phyloP scores from a whole-genome alignment of 2,797 vertebrate genomes.

The Enteromius unitaeniatus region DNA sequence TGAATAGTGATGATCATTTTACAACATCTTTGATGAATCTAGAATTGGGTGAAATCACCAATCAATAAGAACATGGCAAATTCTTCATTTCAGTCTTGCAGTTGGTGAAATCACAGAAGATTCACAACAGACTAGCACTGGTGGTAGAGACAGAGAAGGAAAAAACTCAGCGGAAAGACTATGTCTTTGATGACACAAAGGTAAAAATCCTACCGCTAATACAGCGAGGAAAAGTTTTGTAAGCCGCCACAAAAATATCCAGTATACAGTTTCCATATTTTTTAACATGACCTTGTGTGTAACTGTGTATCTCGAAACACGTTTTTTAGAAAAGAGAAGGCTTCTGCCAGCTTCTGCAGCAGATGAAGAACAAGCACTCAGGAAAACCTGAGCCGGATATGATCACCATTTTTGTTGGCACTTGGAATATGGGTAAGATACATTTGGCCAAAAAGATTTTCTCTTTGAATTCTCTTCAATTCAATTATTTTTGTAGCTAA shows the following conservation, averaged over 20 bases:
- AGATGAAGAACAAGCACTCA: slow-evolving; percentile 98
- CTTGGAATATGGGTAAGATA: slow-evolving; percentile 96
- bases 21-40: neutral
- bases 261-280: neutral
- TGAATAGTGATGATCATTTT: neutral
- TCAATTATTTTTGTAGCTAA: neutral
- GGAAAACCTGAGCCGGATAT: slow-evolving; percentile 96
- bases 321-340: slow-evolving; percentile 91
- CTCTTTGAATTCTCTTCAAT: neutral
- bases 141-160: slow-evolving; percentile 93
- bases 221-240: neutral
- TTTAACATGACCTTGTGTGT: neutral
- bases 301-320: slow-evolving; percentile 50
- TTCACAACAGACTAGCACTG: slow-evolving; percentile 89
- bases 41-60: neutral
- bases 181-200: slow-evolving; percentile 93
- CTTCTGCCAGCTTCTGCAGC: slow-evolving; percentile 97
- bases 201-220: slow-evolving; percentile 69
- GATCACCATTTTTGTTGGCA: slow-evolving; percentile 97
- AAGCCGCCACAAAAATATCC: neutral
- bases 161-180: slow-evolving; percentile 90
- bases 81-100: slow-evolving; percentile 84
- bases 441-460: neutral
- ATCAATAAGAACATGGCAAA: slow-evolving; percentile 23
- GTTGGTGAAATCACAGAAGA: slow-evolving; percentile 96